A percentile compares a stretch with the other conserved stretches of the same genome.
Conservation (phyloP, 2,797 vertebrate species). For the Clarias laeviceps region DNA sequence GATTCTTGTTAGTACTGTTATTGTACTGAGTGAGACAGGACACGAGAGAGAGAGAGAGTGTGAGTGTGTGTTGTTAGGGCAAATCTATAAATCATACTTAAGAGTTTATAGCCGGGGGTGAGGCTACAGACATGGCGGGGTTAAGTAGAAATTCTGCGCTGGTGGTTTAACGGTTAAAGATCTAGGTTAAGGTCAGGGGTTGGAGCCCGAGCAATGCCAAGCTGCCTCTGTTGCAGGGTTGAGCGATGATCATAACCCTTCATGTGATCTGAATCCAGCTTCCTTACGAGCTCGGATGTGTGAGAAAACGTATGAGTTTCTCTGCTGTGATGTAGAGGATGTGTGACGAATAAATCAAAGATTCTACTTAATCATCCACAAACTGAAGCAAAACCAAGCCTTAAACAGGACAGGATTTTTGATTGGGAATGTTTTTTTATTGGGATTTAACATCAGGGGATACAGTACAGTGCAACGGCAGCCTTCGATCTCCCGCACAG, state of each 20-base stretch:
- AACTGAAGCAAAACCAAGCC: not conserved
- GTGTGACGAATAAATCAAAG: no score
- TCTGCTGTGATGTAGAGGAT: no score
- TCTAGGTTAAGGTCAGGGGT: no score
- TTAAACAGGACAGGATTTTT: not conserved
- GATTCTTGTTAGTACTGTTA: not conserved
- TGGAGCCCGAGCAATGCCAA: no score
- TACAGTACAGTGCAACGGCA: not conserved
- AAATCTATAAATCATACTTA: not conserved
- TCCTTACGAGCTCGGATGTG: no score
- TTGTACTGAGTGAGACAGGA: not conserved
- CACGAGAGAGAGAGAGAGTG: not conserved
- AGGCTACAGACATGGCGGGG: not conserved
- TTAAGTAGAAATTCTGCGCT: not conserved
- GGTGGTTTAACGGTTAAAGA: no score
- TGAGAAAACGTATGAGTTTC: no score
- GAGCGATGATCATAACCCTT: no score
- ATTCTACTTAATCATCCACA: no score
- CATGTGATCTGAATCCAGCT: no score
- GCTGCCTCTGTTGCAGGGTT: no score
- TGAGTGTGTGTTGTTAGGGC: not conserved
- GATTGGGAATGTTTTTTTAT: no score
- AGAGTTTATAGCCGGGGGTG: not conserved
- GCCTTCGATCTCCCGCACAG: not conserved
- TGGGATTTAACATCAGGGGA: not conserved